These are phyloP conservation scores for Gallinago undulata DNA, from an alignment of 2,113 vertebrate species.

Conservation along the genomic window DNA sequence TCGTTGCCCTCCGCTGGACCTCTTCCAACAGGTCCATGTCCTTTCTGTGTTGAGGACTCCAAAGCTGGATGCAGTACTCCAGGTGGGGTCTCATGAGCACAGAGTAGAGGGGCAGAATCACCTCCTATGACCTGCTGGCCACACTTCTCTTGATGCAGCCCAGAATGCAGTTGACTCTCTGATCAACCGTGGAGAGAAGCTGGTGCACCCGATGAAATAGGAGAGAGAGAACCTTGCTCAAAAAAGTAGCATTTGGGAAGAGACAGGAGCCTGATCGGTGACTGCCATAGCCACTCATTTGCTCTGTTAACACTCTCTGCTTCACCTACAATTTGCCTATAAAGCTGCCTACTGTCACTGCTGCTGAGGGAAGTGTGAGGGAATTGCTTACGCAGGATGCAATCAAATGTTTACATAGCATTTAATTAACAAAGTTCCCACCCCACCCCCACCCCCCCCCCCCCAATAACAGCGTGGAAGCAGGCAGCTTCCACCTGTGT, in stretches of 20 bases:
- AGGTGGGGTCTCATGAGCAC: too few relatives aligned
- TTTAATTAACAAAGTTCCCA: neutral
- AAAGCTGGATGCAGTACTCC: too few relatives aligned
- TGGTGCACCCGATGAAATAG: neutral
- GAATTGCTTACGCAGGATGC: neutral
- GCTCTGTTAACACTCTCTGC: neutral
- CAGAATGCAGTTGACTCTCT: too few relatives aligned
- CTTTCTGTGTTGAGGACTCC: too few relatives aligned
- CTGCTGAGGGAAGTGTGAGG: fast-evolving
- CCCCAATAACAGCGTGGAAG: neutral
- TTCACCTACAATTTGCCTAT: neutral
- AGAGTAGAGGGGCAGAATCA: too few relatives aligned
- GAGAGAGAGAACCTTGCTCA: neutral
- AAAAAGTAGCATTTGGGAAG: neutral
- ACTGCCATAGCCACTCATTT: neutral
- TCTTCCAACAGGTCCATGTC: too few relatives aligned
- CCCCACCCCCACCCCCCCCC: too few relatives aligned
- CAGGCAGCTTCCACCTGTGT: fast-evolving
- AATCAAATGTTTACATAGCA: neutral
- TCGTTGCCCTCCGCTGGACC: too few relatives aligned
- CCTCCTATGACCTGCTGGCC: too few relatives aligned
- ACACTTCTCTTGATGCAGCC: too few relatives aligned
- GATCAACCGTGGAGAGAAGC: neutral
- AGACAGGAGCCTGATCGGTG: fast-evolving
- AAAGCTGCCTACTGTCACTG: neutral